Percentiles rank a stretch among this genome's conserved stretches.
phyloP scores from a whole-genome alignment of 2,113 vertebrate genomes.

The Pseudopipra pipra region DNA sequence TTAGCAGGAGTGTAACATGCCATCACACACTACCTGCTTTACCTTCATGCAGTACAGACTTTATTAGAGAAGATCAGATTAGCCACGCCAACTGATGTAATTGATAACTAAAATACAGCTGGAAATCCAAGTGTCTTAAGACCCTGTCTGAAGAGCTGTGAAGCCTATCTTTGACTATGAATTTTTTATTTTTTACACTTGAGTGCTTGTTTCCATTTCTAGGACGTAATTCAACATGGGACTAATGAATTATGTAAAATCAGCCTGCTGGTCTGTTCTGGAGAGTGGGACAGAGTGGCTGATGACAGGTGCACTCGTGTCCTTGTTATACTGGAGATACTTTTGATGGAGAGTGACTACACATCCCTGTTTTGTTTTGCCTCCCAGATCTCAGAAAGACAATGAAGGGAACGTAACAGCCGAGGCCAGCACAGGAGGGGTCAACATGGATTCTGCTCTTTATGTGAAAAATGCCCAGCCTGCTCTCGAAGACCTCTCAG shows the following conservation, averaged over 20 bases:
- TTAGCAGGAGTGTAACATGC: background rate
- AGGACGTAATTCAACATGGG: conserved; percentile 55
- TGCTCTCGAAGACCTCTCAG: conserved; percentile 87
- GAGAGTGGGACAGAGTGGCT: conserved; percentile 5
- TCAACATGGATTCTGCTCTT: conserved; percentile 79
- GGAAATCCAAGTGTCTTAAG: background rate
- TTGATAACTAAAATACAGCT: background rate
- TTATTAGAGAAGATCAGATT: background rate
- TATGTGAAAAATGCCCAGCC: conserved; percentile 87
- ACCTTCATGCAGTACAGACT: background rate
- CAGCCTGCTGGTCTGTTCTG: conserved; percentile 36
- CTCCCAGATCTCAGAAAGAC: conserved; percentile 90
- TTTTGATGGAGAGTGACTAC: background rate
- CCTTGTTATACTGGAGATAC: background rate
- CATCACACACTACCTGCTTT: background rate
- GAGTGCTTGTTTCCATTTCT: conserved; percentile 61
- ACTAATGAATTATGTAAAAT: conserved; percentile 74
- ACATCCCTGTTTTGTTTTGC: conserved; percentile 35
- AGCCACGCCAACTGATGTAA: background rate
- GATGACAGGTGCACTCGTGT: background rate
- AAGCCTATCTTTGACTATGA: conserved; percentile 30
- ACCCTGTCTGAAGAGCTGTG: background rate
- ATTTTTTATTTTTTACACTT: conserved; percentile 70
- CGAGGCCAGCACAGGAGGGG: conserved; percentile 77
- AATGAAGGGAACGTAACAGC: conserved; percentile 81